These are phyloP conservation scores for Drosophila pallidifrons DNA, from an alignment of 1,140 invertebrate genomes.

Conservation along the genomic window DNA sequence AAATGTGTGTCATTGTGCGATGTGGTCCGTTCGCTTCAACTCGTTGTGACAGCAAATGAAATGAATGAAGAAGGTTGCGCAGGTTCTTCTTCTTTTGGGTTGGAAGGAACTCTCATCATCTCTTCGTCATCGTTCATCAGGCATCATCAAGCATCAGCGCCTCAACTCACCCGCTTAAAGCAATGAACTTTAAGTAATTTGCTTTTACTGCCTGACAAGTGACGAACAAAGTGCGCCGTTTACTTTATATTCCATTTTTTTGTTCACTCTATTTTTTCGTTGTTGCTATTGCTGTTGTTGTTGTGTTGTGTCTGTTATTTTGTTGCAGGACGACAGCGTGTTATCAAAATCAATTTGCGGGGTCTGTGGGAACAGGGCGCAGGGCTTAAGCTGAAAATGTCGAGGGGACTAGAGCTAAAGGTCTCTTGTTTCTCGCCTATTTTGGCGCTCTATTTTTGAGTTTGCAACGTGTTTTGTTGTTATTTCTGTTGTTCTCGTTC, in stretches of 20 bases:
- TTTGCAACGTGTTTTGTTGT: conserved; percentile 47
- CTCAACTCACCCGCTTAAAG: conserved; percentile 64
- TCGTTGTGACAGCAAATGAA: conserved; percentile 48
- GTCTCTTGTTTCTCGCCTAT: conserved; percentile 64
- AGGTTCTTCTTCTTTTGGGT: not conserved
- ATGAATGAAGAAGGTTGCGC: conserved; percentile 58
- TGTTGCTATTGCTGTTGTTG: conserved; percentile 1
- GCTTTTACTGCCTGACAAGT: conserved; percentile 80
- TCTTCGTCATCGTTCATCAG: conserved; percentile 41
- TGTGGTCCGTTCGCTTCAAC: not conserved
- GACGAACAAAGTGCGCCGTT: conserved; percentile 72
- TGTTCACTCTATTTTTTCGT: conserved; percentile 43
- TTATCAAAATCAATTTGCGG: conserved; percentile 79
- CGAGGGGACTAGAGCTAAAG: not conserved
- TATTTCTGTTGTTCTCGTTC: conserved; percentile 30
- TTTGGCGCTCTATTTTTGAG: conserved; percentile 80
- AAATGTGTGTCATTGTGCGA: not conserved
- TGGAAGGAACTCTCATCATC: not conserved
- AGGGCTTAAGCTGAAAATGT: not conserved
- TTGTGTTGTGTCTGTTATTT: not conserved
- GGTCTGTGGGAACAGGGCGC: conserved; percentile 5
- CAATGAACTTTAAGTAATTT: conserved; percentile 83
- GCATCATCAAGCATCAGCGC: conserved; percentile 44
- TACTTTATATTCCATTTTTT: conserved; percentile 31
- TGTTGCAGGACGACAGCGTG: conserved; percentile 15